A percentile compares a stretch with the other conserved stretches of the same genome.
Conservation (phyloP, 2,797 vertebrate species). For the Paguma larvata region DNA sequence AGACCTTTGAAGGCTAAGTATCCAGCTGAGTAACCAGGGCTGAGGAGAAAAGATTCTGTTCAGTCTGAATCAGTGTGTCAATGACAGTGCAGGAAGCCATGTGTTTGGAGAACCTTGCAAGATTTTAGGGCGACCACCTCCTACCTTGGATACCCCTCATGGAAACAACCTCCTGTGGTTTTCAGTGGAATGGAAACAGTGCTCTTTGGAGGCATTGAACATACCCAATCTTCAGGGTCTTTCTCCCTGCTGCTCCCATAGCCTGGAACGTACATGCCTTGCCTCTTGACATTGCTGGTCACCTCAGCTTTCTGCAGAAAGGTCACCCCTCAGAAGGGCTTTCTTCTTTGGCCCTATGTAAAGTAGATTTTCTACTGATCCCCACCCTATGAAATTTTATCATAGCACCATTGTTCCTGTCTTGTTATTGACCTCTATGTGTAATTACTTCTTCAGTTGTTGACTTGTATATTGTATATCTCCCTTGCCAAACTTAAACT, state of each 20-base stretch:
- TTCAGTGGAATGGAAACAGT: neutral
- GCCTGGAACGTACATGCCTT: neutral
- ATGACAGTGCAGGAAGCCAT: neutral
- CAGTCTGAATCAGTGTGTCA: neutral
- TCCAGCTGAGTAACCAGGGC: neutral
- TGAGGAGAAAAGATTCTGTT: neutral
- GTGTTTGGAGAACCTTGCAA: neutral
- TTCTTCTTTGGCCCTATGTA: neutral
- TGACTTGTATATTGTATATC: neutral
- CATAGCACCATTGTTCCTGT: neutral
- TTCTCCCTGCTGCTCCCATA: neutral
- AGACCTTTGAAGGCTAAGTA: neutral
- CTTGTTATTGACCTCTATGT: neutral
- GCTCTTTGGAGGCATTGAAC: no score
- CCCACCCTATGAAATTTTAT: neutral
- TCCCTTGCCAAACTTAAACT: neutral
- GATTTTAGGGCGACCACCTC: neutral
- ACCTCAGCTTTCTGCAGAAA: neutral
- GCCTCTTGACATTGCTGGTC: neutral
- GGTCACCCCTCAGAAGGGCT: neutral
- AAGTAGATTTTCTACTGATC: neutral
- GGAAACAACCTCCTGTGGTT: neutral
- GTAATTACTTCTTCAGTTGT: neutral
- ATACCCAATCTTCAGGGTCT: neutral
- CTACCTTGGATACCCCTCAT: neutral